Evolutionary conservation across 2,113 vertebrate genomes (phyloP).

Genomic region (Lipophrys pholis): DNA sequence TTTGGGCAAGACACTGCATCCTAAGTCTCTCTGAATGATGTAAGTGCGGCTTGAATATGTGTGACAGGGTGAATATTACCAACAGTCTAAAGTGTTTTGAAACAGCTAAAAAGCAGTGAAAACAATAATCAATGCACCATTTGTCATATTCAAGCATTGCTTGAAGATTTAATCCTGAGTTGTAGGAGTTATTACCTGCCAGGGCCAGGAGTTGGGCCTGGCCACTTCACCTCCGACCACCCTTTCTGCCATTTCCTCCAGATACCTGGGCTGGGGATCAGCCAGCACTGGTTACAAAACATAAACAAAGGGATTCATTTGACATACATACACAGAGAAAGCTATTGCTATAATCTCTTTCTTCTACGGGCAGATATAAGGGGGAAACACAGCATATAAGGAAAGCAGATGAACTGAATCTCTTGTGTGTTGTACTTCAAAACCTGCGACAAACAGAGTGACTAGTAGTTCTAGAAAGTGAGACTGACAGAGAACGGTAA

Average conservation of each 20-base stretch:
- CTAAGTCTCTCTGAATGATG: no score
- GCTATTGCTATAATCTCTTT: background rate
- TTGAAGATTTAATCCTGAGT: background rate
- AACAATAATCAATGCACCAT: no score
- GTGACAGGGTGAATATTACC: no score
- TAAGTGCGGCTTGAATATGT: no score
- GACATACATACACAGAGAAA: conserved; percentile 7
- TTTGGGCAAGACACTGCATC: no score
- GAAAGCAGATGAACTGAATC: background rate
- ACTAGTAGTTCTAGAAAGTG: conserved; percentile 3
- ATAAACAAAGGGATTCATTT: background rate
- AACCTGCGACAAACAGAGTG: conserved; percentile 5
- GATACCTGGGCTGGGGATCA: conserved; percentile 77
- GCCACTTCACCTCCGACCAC: conserved; percentile 87
- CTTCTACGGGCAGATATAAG: background rate
- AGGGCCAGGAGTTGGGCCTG: conserved; percentile 83
- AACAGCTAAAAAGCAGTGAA: no score
- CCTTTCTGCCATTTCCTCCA: conserved; percentile 52
- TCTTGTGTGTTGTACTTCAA: background rate
- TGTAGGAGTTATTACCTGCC: conserved; percentile 82
- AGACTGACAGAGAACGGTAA: conserved; percentile 38
- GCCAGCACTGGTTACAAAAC: conserved; percentile 66
- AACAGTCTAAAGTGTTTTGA: no score
- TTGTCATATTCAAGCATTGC: background rate
- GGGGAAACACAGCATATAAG: background rate